Percentiles rank a stretch among this genome's conserved stretches.
Conservation (phyloP, 2,888 invertebrate species). For the Ichneumoninae sp. region DNA sequence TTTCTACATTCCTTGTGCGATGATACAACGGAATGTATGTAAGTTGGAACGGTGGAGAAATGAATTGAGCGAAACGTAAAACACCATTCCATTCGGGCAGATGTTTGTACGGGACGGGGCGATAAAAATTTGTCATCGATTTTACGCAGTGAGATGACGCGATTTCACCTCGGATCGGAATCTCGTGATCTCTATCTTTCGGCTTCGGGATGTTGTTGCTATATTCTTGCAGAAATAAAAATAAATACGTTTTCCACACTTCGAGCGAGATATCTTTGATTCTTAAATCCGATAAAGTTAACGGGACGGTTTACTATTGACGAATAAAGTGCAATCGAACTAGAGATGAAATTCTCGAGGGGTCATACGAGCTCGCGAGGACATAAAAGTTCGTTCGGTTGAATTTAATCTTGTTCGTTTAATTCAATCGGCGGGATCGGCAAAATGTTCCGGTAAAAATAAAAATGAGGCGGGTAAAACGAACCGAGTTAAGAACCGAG, state of each 20-base stretch:
- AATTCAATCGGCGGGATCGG: conserved; percentile 22
- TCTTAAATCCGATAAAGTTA: conserved; percentile 20
- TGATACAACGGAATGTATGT: not conserved
- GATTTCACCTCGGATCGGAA: not conserved
- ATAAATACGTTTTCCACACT: not conserved
- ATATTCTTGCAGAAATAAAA: not conserved
- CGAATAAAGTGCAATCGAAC: conserved; percentile 44
- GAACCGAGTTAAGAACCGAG: not conserved
- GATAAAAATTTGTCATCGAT: conserved; percentile 9
- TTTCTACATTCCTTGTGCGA: no score
- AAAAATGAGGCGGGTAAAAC: conserved; percentile 14
- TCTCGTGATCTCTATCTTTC: not conserved
- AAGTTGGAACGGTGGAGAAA: not conserved
- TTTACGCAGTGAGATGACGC: not conserved
- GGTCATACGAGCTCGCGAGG: not conserved
- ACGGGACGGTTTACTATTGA: not conserved
- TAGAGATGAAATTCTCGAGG: conserved; percentile 38
- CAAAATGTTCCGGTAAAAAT: not conserved
- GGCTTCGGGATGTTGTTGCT: not conserved
- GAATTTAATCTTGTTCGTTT: conserved; percentile 41
- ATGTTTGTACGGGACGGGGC: not conserved
- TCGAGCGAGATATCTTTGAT: conserved; percentile 40
- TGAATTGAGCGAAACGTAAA: not conserved
- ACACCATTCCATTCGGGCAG: not conserved
- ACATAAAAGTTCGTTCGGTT: conserved; percentile 33